Evolutionary conservation across 1,140 invertebrate species (phyloP).

Genomic region (Periplaneta americana): DNA sequence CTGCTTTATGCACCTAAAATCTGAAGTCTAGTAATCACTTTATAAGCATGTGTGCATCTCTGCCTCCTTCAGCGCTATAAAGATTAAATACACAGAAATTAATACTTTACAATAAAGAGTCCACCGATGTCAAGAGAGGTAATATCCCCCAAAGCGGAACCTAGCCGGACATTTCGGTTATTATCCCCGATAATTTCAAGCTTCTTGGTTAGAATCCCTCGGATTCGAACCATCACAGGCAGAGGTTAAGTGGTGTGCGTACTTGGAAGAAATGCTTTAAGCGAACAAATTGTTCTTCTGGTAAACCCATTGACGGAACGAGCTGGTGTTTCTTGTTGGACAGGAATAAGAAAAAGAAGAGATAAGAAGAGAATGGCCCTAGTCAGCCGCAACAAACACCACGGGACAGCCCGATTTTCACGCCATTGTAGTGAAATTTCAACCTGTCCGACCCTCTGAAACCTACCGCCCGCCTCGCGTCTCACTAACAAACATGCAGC

Average conservation of each 20-base stretch:
- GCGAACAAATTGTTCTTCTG: too few species aligned
- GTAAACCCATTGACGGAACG: neutral
- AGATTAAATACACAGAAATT: too few species aligned
- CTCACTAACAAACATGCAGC: neutral
- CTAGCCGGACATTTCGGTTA: too few species aligned
- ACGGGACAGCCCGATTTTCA: neutral
- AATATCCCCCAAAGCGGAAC: too few species aligned
- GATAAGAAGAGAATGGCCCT: neutral
- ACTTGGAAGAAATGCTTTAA: too few species aligned
- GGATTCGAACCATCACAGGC: neutral
- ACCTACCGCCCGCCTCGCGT: neutral
- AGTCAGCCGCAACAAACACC: neutral
- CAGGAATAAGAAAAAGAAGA: neutral
- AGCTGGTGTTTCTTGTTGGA: neutral
- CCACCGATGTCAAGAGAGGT: too few species aligned
- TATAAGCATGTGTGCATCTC: too few species aligned
- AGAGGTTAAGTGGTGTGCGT: neutral
- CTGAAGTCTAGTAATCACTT: too few species aligned
- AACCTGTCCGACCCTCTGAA: neutral
- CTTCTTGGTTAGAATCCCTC: neutral
- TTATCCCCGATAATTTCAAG: too few species aligned
- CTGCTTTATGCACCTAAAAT: too few species aligned
- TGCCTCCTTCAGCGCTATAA: too few species aligned
- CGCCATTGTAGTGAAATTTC: constrained; percentile 5
- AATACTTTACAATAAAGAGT: too few species aligned